These are phyloP conservation scores for Semotilus atromaculatus DNA, from an alignment of 2,797 vertebrate genomes.

Conservation along the genomic window DNA sequence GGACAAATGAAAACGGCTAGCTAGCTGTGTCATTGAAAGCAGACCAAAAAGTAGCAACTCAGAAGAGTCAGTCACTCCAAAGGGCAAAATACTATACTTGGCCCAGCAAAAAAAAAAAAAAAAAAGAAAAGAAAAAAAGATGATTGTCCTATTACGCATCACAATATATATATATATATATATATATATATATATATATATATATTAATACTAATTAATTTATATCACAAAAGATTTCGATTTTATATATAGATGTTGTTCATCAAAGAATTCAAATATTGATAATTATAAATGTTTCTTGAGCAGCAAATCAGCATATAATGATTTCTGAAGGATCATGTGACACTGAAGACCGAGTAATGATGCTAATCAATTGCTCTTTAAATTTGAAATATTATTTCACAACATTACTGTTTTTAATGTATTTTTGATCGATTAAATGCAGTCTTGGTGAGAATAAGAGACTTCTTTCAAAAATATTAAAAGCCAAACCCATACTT, in stretches of 20 bases:
- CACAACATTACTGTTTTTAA: neutral
- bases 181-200: too few relatives aligned
- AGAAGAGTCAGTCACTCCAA: neutral
- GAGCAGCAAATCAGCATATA: neutral
- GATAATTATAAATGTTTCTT: neutral
- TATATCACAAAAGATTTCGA: neutral
- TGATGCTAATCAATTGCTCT: neutral
- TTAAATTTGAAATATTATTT: neutral
- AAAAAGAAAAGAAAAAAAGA: fast-evolving
- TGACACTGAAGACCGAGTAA: neutral
- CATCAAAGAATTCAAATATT: neutral
- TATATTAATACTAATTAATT: too few relatives aligned
- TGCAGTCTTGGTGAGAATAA: neutral
- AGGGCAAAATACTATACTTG: neutral
- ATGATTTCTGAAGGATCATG: neutral
- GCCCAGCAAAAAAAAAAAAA: neutral
- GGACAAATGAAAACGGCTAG: conserved; percentile 12
- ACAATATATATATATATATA: too few relatives aligned
- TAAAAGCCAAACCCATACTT: neutral
- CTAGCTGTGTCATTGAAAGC: neutral
- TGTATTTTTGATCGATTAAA: neutral
- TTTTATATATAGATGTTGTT: neutral
- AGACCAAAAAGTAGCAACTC: neutral
- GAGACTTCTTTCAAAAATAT: neutral
- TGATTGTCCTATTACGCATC: neutral